These are phyloP conservation scores for Pelobates cultripes DNA, from an alignment of 2,797 vertebrate genomes.

Conservation along the genomic window DNA sequence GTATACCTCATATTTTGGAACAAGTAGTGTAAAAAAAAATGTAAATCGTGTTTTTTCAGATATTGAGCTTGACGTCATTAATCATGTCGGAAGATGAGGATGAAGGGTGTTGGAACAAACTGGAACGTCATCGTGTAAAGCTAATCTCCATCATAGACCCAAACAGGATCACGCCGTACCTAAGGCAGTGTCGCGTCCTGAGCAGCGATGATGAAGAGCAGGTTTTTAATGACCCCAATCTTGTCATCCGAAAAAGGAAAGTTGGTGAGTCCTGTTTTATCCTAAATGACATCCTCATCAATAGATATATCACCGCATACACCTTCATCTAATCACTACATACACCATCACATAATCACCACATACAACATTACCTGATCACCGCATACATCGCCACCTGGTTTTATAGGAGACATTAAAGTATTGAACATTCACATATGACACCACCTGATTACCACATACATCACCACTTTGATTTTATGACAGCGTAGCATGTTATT, in stretches of 20 bases:
- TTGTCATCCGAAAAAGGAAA: conserved; percentile 85
- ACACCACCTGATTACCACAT: too few species aligned
- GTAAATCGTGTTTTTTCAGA: background rate
- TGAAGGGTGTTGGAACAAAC: conserved; percentile 80
- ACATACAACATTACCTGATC: too few species aligned
- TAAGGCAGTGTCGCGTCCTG: conserved; percentile 85
- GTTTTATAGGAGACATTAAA: too few species aligned
- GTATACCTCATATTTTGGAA: too few species aligned
- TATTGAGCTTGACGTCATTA: background rate
- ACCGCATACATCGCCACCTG: too few species aligned
- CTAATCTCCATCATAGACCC: conserved; percentile 86
- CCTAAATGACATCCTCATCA: background rate
- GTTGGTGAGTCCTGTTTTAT: conserved; percentile 79
- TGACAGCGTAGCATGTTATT: too few species aligned
- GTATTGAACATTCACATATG: too few species aligned
- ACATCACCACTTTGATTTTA: too few species aligned
- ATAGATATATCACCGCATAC: too few species aligned
- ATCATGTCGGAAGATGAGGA: conserved; percentile 75
- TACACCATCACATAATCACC: too few species aligned
- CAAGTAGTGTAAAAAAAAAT: too few species aligned
- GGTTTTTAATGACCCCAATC: conserved; percentile 86
- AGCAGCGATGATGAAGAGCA: conserved; percentile 89
- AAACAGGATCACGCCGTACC: conserved; percentile 82
- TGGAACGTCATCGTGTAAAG: conserved; percentile 85
- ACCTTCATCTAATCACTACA: too few species aligned